A percentile compares a stretch with the other conserved stretches of the same genome.
Conservation (phyloP, 2,113 vertebrate genomes). For the Eulacestoma nigropectus region DNA sequence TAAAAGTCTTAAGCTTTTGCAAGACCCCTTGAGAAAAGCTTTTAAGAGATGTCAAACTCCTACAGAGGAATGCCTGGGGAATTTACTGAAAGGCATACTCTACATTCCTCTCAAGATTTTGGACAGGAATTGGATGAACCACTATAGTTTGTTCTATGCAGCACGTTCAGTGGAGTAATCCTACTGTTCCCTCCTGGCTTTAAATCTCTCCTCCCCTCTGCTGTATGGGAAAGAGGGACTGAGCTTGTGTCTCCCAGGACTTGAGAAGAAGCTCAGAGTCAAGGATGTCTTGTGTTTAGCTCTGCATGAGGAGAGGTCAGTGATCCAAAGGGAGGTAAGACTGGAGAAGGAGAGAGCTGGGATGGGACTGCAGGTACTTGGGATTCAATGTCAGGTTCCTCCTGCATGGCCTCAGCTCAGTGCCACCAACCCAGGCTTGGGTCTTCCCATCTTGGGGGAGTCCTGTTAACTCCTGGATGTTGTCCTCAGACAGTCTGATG, state of each 20-base stretch:
- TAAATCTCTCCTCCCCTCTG: background rate
- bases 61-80: background rate
- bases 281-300: background rate
- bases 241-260: background rate
- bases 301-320: background rate
- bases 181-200: background rate
- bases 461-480: background rate
- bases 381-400: background rate
- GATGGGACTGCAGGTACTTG: background rate
- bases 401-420: background rate
- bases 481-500: background rate
- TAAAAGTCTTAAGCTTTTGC: background rate
- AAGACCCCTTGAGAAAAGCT: background rate
- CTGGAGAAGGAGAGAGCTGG: background rate
- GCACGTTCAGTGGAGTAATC: background rate
- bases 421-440: background rate
- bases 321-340: background rate
- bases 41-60: background rate
- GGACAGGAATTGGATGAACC: background rate
- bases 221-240: background rate
- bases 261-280: background rate
- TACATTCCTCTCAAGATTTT: background rate
- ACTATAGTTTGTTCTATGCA: background rate
- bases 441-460: background rate
- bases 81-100: background rate